phyloP scores from a whole-genome alignment of 2,797 vertebrate species.

The Sebastes paucispinis region DNA sequence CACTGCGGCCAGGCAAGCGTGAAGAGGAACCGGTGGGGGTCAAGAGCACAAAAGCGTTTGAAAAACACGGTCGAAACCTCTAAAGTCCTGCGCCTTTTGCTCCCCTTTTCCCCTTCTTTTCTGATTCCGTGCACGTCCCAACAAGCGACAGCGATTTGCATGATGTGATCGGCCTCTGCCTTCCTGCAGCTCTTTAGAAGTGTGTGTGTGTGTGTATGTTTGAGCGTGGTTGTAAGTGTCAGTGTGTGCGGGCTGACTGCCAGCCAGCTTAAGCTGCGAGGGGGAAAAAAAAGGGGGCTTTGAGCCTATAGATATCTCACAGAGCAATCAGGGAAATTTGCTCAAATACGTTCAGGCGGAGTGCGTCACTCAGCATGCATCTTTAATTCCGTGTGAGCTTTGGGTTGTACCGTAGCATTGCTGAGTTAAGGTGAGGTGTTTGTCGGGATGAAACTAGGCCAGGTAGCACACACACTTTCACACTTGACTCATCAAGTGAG shows the following conservation, averaged over 20 bases:
- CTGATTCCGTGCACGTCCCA: slow-evolving; percentile 68
- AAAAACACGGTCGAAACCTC: slow-evolving; percentile 29
- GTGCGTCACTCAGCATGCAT: slow-evolving; percentile 46
- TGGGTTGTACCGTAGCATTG: slow-evolving; percentile 16
- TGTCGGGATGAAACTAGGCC: slow-evolving; percentile 51
- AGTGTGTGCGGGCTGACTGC: slow-evolving; percentile 57
- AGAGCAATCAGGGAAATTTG: slow-evolving; percentile 64
- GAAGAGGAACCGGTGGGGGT: slow-evolving; percentile 72
- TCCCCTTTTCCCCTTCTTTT: slow-evolving; percentile 28
- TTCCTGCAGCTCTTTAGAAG: slow-evolving; percentile 71
- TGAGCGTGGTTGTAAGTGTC: slow-evolving; percentile 45
- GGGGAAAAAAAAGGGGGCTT: neutral
- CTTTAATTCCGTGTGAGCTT: slow-evolving; percentile 64
- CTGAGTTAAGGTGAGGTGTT: slow-evolving; percentile 52
- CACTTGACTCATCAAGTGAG: slow-evolving; percentile 49
- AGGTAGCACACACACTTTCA: slow-evolving; percentile 28
- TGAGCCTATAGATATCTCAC: slow-evolving; percentile 60
- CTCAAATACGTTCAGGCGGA: slow-evolving; percentile 51
- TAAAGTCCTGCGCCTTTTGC: slow-evolving; percentile 11
- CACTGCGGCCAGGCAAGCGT: slow-evolving; percentile 65
- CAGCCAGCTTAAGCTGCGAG: slow-evolving; percentile 60
- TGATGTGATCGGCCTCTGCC: slow-evolving; percentile 73
- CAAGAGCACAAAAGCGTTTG: slow-evolving; percentile 57
- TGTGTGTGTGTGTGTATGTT: slow-evolving; percentile 34
- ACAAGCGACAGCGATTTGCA: slow-evolving; percentile 74